A percentile compares a stretch with the other conserved stretches of the same genome.
Conservation (phyloP, 2,888 invertebrate species). For the Chalcis sispes region DNA sequence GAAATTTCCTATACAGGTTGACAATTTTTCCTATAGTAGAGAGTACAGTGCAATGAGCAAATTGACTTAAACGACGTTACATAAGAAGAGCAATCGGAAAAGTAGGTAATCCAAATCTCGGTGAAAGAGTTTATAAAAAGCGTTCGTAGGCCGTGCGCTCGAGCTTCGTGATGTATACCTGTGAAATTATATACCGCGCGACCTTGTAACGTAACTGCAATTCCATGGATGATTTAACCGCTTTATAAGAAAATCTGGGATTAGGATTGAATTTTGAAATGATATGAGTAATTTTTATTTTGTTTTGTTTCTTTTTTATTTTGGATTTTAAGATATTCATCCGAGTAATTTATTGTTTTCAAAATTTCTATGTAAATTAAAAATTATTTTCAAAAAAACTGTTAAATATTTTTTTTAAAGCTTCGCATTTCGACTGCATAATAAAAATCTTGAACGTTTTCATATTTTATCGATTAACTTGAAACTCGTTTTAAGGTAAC, state of each 20-base stretch:
- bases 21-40: too few species aligned
- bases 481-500: too few species aligned
- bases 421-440: slow-evolving; percentile 4
- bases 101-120: slow-evolving; percentile 41
- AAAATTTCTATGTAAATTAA: too few species aligned
- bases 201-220: not conserved
- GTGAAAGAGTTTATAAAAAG: slow-evolving; percentile 43
- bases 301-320: too few species aligned
- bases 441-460: not conserved
- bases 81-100: slow-evolving; percentile 32
- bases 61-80: not conserved
- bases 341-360: too few species aligned
- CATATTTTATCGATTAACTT: slow-evolving; percentile 9
- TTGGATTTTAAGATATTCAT: too few species aligned
- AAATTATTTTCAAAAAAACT: not conserved
- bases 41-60: not conserved
- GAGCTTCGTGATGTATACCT: not conserved
- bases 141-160: not conserved
- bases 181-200: slow-evolving; percentile 36
- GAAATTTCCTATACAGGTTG: not conserved
- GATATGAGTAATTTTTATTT: too few species aligned
- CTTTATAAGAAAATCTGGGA: too few species aligned
- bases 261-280: too few species aligned
- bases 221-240: not conserved
- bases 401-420: not conserved